Evolutionary conservation across 2,113 vertebrate genomes (phyloP).

Genomic region (Lota lota): DNA sequence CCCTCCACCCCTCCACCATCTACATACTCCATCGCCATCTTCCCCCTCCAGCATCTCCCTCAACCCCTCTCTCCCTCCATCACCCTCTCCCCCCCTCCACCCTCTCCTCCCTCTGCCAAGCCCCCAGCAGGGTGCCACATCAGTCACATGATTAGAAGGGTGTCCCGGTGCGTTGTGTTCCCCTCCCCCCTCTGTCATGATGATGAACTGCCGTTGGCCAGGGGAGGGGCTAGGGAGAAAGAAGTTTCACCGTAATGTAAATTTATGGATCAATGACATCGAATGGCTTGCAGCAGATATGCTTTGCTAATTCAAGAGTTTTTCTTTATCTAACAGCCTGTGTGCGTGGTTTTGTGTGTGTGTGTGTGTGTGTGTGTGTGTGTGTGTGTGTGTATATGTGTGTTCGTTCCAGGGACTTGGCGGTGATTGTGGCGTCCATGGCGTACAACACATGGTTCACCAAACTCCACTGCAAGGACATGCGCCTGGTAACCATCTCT

Average conservation of each 20-base stretch:
- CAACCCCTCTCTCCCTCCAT: neutral
- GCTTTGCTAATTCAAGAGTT: constrained; percentile 45
- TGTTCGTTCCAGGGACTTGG: constrained; percentile 79
- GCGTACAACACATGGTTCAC: constrained; percentile 93
- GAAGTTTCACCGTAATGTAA: constrained; percentile 45
- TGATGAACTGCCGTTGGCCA: constrained; percentile 56
- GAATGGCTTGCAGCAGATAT: constrained; percentile 50
- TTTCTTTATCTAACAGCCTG: constrained; percentile 18
- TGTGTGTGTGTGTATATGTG: constrained; percentile 15
- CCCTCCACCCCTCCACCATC: too few species aligned
- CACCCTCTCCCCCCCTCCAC: too few species aligned
- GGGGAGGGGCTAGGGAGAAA: neutral
- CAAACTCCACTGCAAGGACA: constrained; percentile 87
- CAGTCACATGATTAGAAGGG: constrained; percentile 48
- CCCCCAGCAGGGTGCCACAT: constrained; percentile 45
- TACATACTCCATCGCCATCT: too few species aligned
- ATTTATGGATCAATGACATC: constrained; percentile 56
- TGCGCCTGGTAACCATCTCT: constrained; percentile 80
- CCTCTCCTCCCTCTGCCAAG: too few species aligned
- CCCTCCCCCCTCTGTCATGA: constrained; percentile 35
- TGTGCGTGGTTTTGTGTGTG: constrained; percentile 26
- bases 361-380: constrained; percentile 20
- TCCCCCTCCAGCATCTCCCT: too few species aligned
- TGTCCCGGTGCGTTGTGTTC: too few species aligned
- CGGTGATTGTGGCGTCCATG: constrained; percentile 88